Evolutionary conservation across 92 coral and sea anemone species (phyloP).

Genomic region (Pocillopora grandis): DNA sequence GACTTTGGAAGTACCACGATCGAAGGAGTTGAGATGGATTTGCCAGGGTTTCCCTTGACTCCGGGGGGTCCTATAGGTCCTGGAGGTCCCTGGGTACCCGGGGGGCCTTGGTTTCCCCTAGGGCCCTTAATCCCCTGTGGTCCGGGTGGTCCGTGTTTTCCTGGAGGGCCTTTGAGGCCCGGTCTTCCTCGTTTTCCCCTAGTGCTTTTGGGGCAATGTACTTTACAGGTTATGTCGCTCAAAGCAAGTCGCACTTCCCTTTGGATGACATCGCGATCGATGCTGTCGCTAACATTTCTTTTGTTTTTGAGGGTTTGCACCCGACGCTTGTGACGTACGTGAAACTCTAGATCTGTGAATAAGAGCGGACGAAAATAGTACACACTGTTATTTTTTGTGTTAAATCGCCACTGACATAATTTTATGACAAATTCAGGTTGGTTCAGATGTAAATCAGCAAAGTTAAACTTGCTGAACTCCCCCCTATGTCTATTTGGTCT

Average conservation of each 20-base stretch:
- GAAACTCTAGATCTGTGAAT: background rate
- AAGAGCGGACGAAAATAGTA: background rate
- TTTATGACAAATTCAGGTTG: too few relatives aligned
- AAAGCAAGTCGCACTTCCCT: conserved; percentile 7
- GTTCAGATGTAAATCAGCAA: too few relatives aligned
- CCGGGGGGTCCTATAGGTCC: conserved; percentile 69
- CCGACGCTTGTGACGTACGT: background rate
- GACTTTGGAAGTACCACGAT: conserved; percentile 51
- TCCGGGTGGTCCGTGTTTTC: conserved; percentile 33
- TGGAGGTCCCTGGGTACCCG: conserved; percentile 42
- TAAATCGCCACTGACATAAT: too few relatives aligned
- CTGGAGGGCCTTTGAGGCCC: conserved; percentile 19
- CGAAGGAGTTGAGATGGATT: conserved; percentile 60
- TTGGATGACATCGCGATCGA: conserved; percentile 1
- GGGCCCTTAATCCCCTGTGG: conserved; percentile 23
- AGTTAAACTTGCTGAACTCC: too few relatives aligned
- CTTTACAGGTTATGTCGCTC: background rate
- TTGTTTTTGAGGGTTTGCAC: background rate
- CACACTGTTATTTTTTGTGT: too few relatives aligned
- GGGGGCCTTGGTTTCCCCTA: conserved; percentile 7
- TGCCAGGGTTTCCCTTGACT: conserved; percentile 64
- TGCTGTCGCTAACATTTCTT: conserved; percentile 5
- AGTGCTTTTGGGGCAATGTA: conserved; percentile 13
- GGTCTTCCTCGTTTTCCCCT: conserved; percentile 42
- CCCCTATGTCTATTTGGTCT: too few relatives aligned